Base-by-base conservation (phyloP, 1,140 invertebrate species). In the Probaryconus sp. region DNA sequence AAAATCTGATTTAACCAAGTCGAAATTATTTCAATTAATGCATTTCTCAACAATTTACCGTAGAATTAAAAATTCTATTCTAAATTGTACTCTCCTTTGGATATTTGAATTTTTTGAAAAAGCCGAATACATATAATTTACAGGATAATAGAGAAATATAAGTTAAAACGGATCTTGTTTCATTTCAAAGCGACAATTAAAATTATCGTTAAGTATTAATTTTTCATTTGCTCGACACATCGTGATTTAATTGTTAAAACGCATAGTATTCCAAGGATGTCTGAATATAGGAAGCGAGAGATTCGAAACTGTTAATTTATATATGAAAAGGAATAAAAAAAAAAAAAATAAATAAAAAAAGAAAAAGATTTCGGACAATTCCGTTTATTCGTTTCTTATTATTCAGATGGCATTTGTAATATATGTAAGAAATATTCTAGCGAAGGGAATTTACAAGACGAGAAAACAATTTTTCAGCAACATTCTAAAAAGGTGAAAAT, bases 351-450 rank as follows among this genome's bases (percentile, higher is more conserved):
- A 48, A 56, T 26, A 50, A 55, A 40, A 9, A 48, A 37, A 18
- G 26, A 21, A 21, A 35, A 21, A 50, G 20, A 38, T 35, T 40
- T 45, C 37, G 31, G 51, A 13, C 13, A n/a, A 56, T 69, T 58
- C n/a, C 18, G 48, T 47, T 65, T 33, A 26, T 69, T 60, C 16
- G 31, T 53, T 65, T 75, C 31, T 63, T 47, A 65, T 70, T 28
- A 35, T 70, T 65, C 35, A 42, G 28, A 63, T 65, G 26, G 47
- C 43, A 53, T 61, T 74, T 68, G 70, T 74, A 67, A 68, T 35
- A 74, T 74, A 74, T 68, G 63, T 74, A 68, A 53, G 61, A 73
- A 61, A 61, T 61, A 31, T 65, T 65, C 20, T 31, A 58, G 50
- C 38, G 51, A 50, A 42, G 13, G 50, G 20, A 65, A 65, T 55